Evolutionary conservation across 2,888 invertebrate species (phyloP), one percentile per base, ranked within the genome.

Genomic region (Pinctada fucata): DNA sequence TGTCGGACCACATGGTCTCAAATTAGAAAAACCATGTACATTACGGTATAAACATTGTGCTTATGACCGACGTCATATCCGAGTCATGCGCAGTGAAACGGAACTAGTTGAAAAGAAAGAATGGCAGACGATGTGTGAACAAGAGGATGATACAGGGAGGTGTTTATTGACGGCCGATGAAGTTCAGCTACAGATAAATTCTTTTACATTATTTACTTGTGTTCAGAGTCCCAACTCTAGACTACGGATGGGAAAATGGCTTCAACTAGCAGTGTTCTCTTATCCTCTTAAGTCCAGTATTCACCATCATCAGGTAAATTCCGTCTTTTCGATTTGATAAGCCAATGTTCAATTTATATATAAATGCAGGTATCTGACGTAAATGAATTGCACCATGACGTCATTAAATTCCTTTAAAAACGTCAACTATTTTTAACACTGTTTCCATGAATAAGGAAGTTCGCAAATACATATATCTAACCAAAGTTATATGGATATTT

Each of bases 211-310:
- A 4, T 86, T 83, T 69, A 86, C 86, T 13, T 85, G 86, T 76
- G 75, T 87, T 2, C 85, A 85, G 65, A 75, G 80, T 1, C 85
- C 85, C 0, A 58, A 72, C 52, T 79, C 71, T 3, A 66, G 81
- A 8, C 31, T 72, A 6, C 63, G 66, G 2, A 84, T 86, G 47
- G 83, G 81, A 66, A 88, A 88, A 73, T 88, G 88, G 88, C 72
- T 87, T 3, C 86, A 88, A 74, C 67, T 87, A 10, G 88, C 86
- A 0, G 88, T 82, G 13, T 88, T 88, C 81, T 85, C 86, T 0
- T 82, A 79, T 70, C 84, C 86, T 31, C 73, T 88, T 0, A 74
- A 84, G 13, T 75, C 79, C 50, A 75, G 78, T 2, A 80, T 79
- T 0, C 79, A 83, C 6, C 86, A 88, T 68, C 84, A 86, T 58